phyloP scores from a whole-genome alignment of 2,797 vertebrate genomes.

The Artibeus jamaicensis region DNA sequence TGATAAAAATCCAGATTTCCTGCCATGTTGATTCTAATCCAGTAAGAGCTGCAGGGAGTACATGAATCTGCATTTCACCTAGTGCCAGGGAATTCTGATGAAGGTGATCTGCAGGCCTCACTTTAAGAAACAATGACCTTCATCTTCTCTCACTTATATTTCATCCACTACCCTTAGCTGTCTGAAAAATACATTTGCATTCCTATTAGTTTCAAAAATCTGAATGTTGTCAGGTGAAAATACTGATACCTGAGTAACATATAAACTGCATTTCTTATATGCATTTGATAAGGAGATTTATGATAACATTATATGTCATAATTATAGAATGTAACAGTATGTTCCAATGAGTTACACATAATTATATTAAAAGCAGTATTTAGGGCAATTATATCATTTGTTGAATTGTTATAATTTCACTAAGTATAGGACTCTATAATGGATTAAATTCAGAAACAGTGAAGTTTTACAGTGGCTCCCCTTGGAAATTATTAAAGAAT shows the following conservation, averaged over 20 bases:
- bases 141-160: neutral
- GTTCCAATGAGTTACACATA: constrained; percentile 61
- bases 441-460: constrained; percentile 64
- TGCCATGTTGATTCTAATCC: neutral
- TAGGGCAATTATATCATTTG: constrained; percentile 66
- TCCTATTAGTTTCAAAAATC: constrained; percentile 20
- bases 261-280: constrained; percentile 35
- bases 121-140: neutral
- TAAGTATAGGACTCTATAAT: constrained; percentile 62
- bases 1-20: neutral
- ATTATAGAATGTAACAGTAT: constrained; percentile 63
- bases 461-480: constrained; percentile 26
- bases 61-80: neutral
- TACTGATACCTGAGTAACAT: constrained; percentile 19
- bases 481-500: constrained; percentile 52
- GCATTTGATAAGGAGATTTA: constrained; percentile 53
- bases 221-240: constrained; percentile 26
- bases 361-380: constrained; percentile 74
- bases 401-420: constrained; percentile 71
- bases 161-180: neutral
- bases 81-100: neutral
- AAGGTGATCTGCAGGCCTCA: neutral
- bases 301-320: constrained; percentile 47
- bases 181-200: constrained; percentile 18
- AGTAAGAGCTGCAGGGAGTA: neutral